A percentile compares a stretch with the other conserved stretches of the same genome.
Conservation (phyloP, 2,113 vertebrate species). For the Malurus elegans region DNA sequence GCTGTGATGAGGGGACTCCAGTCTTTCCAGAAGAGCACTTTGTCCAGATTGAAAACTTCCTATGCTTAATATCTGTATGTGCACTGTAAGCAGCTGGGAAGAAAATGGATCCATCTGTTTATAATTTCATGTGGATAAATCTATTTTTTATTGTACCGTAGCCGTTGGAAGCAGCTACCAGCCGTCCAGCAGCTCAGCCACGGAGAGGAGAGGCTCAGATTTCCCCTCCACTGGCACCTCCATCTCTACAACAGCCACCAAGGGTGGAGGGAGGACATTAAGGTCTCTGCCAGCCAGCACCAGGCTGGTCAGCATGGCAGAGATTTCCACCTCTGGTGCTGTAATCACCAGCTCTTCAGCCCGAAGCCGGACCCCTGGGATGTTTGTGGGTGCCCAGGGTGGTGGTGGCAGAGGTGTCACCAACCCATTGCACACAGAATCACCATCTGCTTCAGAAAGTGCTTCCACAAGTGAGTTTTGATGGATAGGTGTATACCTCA, state of each 20-base stretch:
- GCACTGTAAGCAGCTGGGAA: neutral
- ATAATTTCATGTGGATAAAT: neutral
- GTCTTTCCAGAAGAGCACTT: slow-evolving; percentile 32
- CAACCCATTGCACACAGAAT: neutral
- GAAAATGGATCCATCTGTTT: slow-evolving; percentile 52
- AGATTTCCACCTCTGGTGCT: neutral
- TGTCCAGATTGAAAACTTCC: slow-evolving; percentile 59
- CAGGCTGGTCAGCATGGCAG: neutral
- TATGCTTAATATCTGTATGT: neutral
- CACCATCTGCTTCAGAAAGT: neutral
- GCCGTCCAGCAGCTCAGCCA: neutral
- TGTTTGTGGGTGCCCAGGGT: neutral
- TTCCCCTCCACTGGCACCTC: slow-evolving; percentile 64
- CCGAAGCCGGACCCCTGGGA: neutral
- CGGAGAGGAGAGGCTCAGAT: slow-evolving; percentile 24
- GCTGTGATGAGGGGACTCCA: neutral
- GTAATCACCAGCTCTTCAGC: neutral
- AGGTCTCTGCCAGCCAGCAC: slow-evolving; percentile 74
- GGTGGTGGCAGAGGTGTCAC: neutral
- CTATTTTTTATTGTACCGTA: neutral
- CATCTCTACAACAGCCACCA: slow-evolving; percentile 73
- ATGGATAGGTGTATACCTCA: neutral
- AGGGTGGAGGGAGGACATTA: slow-evolving; percentile 76
- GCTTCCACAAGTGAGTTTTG: slow-evolving; percentile 30
- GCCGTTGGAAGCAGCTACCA: slow-evolving; percentile 47